phyloP scores from a whole-genome alignment of 2,113 vertebrate species.

The Natator depressus region DNA sequence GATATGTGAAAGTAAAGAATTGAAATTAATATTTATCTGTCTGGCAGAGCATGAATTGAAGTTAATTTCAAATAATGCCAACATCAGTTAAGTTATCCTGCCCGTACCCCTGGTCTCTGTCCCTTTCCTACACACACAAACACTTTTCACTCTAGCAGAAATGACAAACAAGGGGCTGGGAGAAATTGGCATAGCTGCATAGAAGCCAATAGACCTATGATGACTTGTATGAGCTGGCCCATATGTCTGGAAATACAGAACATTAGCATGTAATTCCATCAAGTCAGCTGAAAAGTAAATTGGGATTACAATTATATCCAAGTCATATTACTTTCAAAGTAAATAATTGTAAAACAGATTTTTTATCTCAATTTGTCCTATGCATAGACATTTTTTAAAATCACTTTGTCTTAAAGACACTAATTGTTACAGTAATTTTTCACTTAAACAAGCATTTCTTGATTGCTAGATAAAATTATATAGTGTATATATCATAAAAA shows the following conservation, averaged over 20 bases:
- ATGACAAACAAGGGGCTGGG: not conserved
- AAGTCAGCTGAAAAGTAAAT: slow-evolving; percentile 12
- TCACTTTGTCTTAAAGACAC: not conserved
- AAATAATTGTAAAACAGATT: not conserved
- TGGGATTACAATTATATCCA: rapidly evolving
- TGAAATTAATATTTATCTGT: slow-evolving; percentile 58
- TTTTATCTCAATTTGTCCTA: not conserved
- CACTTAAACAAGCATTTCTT: not conserved
- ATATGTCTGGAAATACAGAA: not conserved
- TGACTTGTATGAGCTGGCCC: not conserved
- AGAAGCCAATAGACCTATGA: not conserved
- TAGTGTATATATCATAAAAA: not conserved
- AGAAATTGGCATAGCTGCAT: not conserved
- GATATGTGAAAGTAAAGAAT: slow-evolving; percentile 68
- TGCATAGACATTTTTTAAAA: not conserved
- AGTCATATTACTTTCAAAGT: not conserved
- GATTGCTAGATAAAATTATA: not conserved
- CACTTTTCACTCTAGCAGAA: not conserved
- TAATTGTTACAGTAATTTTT: not conserved
- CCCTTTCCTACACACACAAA: not conserved
- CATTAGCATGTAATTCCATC: slow-evolving; percentile 29
- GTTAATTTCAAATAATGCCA: slow-evolving; percentile 61
- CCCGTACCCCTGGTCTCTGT: slow-evolving; percentile 15
- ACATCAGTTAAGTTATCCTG: slow-evolving; percentile 18
- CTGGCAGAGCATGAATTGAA: slow-evolving; percentile 69